phyloP scores from a whole-genome alignment of 2,797 vertebrate genomes.

The Myiotriccus ornatus region DNA sequence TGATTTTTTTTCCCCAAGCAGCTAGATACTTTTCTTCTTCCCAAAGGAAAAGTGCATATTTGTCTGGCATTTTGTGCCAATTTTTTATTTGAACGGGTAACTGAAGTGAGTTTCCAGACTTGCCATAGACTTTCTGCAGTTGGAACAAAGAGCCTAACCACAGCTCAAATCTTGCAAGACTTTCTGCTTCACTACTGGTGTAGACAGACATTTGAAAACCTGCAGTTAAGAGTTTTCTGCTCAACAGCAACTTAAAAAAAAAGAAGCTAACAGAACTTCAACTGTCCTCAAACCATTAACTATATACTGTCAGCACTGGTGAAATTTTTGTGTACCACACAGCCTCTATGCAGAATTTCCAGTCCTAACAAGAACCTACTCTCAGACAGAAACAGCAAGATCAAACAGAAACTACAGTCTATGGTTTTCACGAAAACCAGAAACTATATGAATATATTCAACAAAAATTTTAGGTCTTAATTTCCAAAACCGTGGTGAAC shows the following conservation, averaged over 20 bases:
- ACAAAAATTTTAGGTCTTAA: neutral
- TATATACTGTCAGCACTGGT: neutral
- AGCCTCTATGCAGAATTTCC: neutral
- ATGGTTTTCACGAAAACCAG: neutral
- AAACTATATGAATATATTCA: neutral
- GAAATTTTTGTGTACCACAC: neutral
- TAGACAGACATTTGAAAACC: neutral
- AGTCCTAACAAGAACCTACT: neutral
- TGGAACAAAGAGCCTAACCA: constrained; percentile 12
- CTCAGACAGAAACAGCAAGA: neutral
- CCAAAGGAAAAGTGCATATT: neutral
- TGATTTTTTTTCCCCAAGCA: fast-evolving
- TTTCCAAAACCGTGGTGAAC: neutral
- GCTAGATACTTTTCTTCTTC: neutral
- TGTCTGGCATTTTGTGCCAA: neutral
- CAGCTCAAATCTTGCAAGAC: neutral
- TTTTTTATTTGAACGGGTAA: neutral
- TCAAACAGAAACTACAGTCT: neutral
- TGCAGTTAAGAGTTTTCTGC: neutral
- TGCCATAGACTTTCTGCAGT: neutral
- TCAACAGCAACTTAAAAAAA: neutral
- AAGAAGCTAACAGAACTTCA: neutral
- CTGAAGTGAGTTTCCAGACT: neutral
- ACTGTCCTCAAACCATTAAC: neutral
- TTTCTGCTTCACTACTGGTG: neutral